Conservation (phyloP, 2,113 vertebrate species). For the Empidonax traillii region DNA sequence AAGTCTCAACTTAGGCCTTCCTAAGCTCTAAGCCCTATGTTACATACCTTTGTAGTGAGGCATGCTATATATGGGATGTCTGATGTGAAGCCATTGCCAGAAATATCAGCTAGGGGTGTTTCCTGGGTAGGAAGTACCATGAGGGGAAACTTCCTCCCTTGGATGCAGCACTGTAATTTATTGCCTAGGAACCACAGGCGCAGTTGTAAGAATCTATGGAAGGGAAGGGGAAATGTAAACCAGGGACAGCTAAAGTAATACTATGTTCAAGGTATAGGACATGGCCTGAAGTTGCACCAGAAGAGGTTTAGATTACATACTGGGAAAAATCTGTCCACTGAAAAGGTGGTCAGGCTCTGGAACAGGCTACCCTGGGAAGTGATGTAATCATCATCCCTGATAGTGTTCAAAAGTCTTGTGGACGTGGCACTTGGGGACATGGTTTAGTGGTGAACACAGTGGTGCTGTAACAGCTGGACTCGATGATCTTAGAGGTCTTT, state of each 20-base stretch:
- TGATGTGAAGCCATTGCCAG: neutral
- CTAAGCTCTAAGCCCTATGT: neutral
- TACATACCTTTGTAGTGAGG: neutral
- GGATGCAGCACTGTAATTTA: too few species aligned
- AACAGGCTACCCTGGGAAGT: neutral
- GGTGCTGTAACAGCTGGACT: neutral
- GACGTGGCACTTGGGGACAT: neutral
- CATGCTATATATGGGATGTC: neutral
- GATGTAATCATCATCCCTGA: neutral
- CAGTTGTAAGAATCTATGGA: too few species aligned
- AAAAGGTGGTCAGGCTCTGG: neutral
- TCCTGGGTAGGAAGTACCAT: too few species aligned
- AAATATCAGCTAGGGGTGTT: neutral
- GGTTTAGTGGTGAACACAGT: neutral
- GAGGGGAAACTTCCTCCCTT: too few species aligned
- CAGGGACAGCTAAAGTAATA: too few species aligned
- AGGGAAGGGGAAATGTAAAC: too few species aligned
- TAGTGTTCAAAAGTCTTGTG: neutral
- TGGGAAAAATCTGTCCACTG: too few species aligned
- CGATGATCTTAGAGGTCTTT: neutral
- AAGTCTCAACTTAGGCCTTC: neutral
- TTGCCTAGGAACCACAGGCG: too few species aligned
- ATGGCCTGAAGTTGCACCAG: too few species aligned
- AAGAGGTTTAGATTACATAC: too few species aligned
- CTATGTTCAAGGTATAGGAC: too few species aligned